phyloP scores from a whole-genome alignment of 2,888 invertebrate genomes.

The Drosophila prostipennis region DNA sequence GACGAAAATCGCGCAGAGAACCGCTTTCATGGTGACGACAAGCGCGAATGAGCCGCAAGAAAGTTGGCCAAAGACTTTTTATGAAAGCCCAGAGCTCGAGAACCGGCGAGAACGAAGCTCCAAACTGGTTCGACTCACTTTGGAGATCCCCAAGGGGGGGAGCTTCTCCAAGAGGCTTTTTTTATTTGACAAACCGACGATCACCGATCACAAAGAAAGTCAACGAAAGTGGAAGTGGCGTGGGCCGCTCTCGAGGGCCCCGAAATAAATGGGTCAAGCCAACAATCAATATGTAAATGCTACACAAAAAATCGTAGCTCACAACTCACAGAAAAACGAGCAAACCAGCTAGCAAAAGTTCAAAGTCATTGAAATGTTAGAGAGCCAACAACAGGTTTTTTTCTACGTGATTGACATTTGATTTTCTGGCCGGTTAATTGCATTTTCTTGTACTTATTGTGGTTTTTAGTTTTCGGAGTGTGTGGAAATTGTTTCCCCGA shows the following conservation, averaged over 20 bases:
- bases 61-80: slow-evolving; percentile 82
- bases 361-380: slow-evolving; percentile 75
- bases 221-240: slow-evolving; percentile 77
- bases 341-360: slow-evolving; percentile 54
- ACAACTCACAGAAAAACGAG: slow-evolving; percentile 6
- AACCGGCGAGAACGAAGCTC: slow-evolving; percentile 43
- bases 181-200: slow-evolving; percentile 13
- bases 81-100: slow-evolving; percentile 72
- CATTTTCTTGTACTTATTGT: slow-evolving; percentile 49
- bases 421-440: slow-evolving; percentile 62
- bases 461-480: slow-evolving; percentile 14
- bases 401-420: slow-evolving; percentile 72
- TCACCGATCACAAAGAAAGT: slow-evolving; percentile 59
- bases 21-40: slow-evolving; percentile 58
- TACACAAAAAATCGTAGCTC: slow-evolving; percentile 19
- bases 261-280: slow-evolving; percentile 66
- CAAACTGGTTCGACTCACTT: slow-evolving; percentile 61
- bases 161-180: neutral
- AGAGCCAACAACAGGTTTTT: slow-evolving; percentile 64
- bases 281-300: slow-evolving; percentile 70
- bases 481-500: slow-evolving; percentile 41
- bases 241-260: slow-evolving; percentile 58
- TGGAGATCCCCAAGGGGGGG: slow-evolving; percentile 1
- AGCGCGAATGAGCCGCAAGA: slow-evolving; percentile 82
- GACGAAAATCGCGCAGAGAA: slow-evolving; percentile 43